Conservation (phyloP, 2,797 vertebrate species). For the Tapera naevia region DNA sequence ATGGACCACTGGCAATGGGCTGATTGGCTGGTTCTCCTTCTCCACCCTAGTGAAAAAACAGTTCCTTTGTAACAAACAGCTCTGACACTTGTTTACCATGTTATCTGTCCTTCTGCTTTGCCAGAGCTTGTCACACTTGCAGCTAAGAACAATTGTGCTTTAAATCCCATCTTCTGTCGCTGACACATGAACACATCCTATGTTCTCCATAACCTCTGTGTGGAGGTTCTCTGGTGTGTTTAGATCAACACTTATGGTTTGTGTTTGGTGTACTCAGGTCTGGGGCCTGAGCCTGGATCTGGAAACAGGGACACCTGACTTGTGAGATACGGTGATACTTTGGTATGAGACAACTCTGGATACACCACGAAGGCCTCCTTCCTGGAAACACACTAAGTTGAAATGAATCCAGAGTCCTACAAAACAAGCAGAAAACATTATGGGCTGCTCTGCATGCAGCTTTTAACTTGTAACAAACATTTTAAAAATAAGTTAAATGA, state of each 20-base stretch:
- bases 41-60: not conserved
- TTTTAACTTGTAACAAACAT: not conserved
- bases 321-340: not conserved
- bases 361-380: not conserved
- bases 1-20: not conserved
- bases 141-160: not conserved
- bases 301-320: not conserved
- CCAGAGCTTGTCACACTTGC: not conserved
- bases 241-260: not conserved
- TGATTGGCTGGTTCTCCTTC: not conserved
- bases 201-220: not conserved
- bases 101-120: not conserved
- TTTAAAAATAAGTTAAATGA: not conserved
- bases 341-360: not conserved
- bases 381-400: accelerated
- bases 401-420: not conserved
- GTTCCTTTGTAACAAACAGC: not conserved
- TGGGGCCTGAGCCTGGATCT: not conserved
- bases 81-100: not conserved
- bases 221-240: not conserved
- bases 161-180: not conserved
- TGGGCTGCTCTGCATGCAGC: too few species aligned
- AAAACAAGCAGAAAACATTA: not conserved
- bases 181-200: accelerated
- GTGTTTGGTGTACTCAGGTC: not conserved